Evolutionary conservation across 2,888 invertebrate genomes (phyloP), one percentile per base, ranked within the genome.

Genomic region (Patella caerulea): DNA sequence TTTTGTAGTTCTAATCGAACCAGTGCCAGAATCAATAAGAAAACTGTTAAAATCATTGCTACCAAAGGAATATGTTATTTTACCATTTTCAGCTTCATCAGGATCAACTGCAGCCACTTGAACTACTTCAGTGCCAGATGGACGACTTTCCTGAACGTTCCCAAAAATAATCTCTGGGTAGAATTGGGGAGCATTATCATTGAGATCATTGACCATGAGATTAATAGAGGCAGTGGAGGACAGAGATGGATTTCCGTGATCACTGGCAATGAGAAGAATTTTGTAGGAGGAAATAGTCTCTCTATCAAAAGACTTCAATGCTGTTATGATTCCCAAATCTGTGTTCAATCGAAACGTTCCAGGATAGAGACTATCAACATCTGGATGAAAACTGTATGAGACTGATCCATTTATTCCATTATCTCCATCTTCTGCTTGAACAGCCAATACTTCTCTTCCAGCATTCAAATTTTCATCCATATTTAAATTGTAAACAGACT

Each of bases 131-230:
- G 52, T 94, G 93, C 24, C 95, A 95, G 80, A 73, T 24, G 29
- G 94, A 91, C 78, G 94, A 92, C 56, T 94, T 92, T 88, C 95
- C 56, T 94, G 93, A 71, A 97, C 93, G 71, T 95, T 94, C 85
- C 96, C 94, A 89, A 97, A 95, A 92, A 98, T 98, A 88, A 95
- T 94, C 89, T 94, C 94, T 0, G 98, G 98, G 92, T 98, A 98
- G 93, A 98, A 98, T 87, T 95, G 94, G 0, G 98, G 98, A 86
- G 94, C 94, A 91, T 98, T 98, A 92, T 98, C 98, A 91, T 98
- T 98, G 17, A 96, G 94, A 92, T 98, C 98, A 80, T 95, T 93
- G 24, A 98, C 94, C 83, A 93, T 94, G 9, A 98, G 92, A 87
- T 94, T 93, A 74, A 98, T 95, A 0, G 96, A 96, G 12, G 97